phyloP scores from a whole-genome alignment of 2,113 vertebrate genomes.

The Lates calcarifer region DNA sequence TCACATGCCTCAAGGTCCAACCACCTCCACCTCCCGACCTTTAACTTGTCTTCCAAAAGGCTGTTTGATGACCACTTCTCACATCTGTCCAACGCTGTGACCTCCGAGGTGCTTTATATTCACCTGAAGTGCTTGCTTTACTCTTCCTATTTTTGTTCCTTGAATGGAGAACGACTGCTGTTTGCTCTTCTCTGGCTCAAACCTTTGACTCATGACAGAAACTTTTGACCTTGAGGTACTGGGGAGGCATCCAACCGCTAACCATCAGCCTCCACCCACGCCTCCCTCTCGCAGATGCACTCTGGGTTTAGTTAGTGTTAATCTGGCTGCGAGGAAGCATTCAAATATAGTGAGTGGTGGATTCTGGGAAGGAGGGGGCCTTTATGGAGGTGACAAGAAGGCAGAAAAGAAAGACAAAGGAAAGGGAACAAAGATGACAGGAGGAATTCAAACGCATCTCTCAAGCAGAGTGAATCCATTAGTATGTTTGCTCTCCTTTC shows the following conservation, averaged over 20 bases:
- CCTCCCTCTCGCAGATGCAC: constrained; percentile 19
- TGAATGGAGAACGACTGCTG: constrained; percentile 12
- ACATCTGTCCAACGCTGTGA: constrained; percentile 15
- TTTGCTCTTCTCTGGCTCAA: constrained; percentile 33
- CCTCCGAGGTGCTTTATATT: constrained; percentile 9
- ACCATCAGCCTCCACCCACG: constrained; percentile 32
- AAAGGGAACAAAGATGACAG: constrained; percentile 49
- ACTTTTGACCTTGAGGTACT: constrained; percentile 60
- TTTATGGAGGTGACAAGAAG: constrained; percentile 47
- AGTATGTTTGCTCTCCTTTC: constrained; percentile 72
- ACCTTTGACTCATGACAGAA: constrained; percentile 36
- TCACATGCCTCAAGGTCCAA: constrained; percentile 5
- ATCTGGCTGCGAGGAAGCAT: constrained; percentile 39
- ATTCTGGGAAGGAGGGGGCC: constrained; percentile 65
- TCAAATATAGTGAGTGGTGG: constrained; percentile 46
- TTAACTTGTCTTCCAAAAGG: neutral
- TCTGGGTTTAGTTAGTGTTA: constrained; percentile 31
- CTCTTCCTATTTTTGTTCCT: neutral
- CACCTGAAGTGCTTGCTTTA: constrained; percentile 27
- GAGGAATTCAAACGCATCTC: constrained; percentile 64
- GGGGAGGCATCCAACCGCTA: constrained; percentile 56
- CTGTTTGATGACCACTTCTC: neutral
- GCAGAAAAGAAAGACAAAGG: constrained; percentile 46
- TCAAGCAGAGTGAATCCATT: constrained; percentile 75
- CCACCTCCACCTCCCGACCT: constrained; percentile 17